Evolutionary conservation across 2,113 vertebrate genomes (phyloP), one percentile per base, ranked within the genome.

Genomic region (Ceratotherium simum): DNA sequence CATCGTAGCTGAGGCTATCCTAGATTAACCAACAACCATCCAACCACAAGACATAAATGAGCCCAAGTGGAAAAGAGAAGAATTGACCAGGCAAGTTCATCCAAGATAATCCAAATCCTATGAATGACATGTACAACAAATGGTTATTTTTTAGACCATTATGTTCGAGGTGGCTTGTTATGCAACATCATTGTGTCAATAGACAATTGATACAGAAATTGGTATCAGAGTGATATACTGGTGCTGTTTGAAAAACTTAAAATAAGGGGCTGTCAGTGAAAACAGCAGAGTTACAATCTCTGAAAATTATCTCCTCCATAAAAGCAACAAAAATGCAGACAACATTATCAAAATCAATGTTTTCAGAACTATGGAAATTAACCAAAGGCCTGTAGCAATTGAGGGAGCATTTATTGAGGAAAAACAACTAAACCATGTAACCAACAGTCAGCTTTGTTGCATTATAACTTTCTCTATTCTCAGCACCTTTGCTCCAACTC

Each of bases 311-410:
- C 25, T 78, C 73, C 23, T 33, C 21, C 36, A 78, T 29, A 91
- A 96, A 91, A n/a, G 36, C 78, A 72, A 88, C 75, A 94, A 73
- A 85, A 86, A 78, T 54, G 16, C 4, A 48, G 36, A 67, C n/a
- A 76, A 56, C 64, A 94, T 84, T 85, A 62, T 79, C 64, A 86
- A 94, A 81, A 48, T 80, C 73, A 81, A 12, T 81, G 58, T 81
- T 94, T 79, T 67, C 33, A 67, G 2, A 91, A 75, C 27, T 58
- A 75, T 58, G 39, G 14, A 91, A 91, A 81, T 76, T 80, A 87
- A 87, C 33, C 20, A 82, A 87, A 60, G 51, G 58, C 64, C 78
- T 62, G 4, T 42, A 84, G 39, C 20, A 91, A 90, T 46, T 69
- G 12, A 39, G 17, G 20, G 48, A 58, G 39, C 36, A 73, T 56